These are phyloP conservation scores for Cercocebus atys DNA, from an alignment of 2,113 vertebrate genomes.

Conservation along the genomic window DNA sequence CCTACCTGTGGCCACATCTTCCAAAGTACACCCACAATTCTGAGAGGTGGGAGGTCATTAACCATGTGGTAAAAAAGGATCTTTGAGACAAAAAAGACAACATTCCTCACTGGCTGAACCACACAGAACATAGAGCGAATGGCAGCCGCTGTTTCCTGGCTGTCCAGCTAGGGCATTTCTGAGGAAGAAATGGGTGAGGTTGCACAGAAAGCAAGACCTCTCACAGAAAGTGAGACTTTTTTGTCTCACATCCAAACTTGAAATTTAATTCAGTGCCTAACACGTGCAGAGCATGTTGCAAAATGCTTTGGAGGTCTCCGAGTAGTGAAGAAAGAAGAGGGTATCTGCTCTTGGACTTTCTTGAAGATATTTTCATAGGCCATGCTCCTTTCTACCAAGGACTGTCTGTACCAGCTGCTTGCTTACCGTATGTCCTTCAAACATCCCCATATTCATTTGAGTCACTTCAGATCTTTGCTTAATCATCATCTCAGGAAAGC, in stretches of 20 bases:
- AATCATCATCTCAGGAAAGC: background rate
- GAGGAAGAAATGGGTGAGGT: background rate
- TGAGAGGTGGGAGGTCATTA: background rate
- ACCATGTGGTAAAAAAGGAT: background rate
- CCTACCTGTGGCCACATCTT: background rate
- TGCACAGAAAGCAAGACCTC: background rate
- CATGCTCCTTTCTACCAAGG: background rate
- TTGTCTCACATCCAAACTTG: background rate
- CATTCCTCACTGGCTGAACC: background rate
- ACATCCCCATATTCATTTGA: background rate
- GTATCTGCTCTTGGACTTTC: background rate
- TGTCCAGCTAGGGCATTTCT: background rate
- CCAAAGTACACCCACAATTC: background rate
- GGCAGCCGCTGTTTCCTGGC: background rate
- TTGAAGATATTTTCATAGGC: background rate
- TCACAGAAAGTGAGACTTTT: background rate
- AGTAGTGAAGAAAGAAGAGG: background rate
- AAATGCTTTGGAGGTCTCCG: background rate
- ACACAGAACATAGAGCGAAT: background rate
- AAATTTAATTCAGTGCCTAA: background rate
- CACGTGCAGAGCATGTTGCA: background rate
- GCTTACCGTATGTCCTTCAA: background rate
- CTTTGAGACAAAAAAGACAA: background rate
- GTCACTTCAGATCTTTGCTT: background rate
- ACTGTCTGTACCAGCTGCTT: background rate